Base-by-base conservation (phyloP, 2,888 invertebrate species). In the Meiosimyza decipiens region DNA sequence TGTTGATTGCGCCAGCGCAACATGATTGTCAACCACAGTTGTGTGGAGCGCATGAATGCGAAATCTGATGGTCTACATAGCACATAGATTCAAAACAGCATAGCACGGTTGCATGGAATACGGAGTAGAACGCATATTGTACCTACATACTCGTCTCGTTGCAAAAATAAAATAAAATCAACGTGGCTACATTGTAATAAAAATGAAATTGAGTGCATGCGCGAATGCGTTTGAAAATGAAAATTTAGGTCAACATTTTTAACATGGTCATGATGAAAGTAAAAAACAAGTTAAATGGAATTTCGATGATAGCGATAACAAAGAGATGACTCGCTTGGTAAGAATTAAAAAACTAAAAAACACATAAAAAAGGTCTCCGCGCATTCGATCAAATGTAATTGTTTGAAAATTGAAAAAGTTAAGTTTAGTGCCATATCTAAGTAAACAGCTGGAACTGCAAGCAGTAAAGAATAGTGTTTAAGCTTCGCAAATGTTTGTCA, bases 191-290 rank as follows among this genome's bases (percentile, higher is more conserved):
- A 40, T 40, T 7, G 9, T 40, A 40, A 40, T 67, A 50, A 16
- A 67, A 66, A 66, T 55, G 67, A 67, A 67, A 57, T 22, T 57
- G 6, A 65, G 16, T 16, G 67, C 55, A 57, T 67, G 57, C 57
- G 40, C 52, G 62, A 69, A 51, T 69, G 69, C 69, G 69, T 69
- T 73, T 57, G 75, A 77, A 75, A 77, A 73, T 73, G 71, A 73
- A 75, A 73, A 75, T 77, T 62, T 74, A 71, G 75, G 74, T 71
- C 74, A 77, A 63, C 40, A 40, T 40, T 40, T 40, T 40, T 40
- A 40, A 40, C 40, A 40, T 40, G 40, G 70, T 57, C 67, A 60
- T 50, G 28, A 15, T 68, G 65, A 73, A 50, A 66, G 55, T 54
- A 12, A 67, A 64, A 73, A 71, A 57, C 55, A 62, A 62, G 9